Evolutionary conservation across 2,113 vertebrate species (phyloP), one percentile per base, ranked within the genome.

Genomic region (Sprattus sprattus): DNA sequence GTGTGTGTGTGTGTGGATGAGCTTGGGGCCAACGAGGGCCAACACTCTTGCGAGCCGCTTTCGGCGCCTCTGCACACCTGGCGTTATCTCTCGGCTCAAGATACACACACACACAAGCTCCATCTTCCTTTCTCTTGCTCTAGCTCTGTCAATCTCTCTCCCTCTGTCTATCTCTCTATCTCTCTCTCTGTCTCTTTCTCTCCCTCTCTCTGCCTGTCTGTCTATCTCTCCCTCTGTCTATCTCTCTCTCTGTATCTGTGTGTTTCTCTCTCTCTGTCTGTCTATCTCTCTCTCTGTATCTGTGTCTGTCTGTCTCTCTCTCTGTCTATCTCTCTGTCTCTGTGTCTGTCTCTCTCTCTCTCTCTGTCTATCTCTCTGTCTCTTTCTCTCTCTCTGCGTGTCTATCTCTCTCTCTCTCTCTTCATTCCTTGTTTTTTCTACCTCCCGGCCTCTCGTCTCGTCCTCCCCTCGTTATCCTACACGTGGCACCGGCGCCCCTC

Each of bases 401-500:
- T n/a, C n/a, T n/a, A n/a, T n/a, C n/a, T 82, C 52, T 82, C 32
- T 46, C 22, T 81, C 28, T 82, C 47, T 28, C n/a, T 52, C 47
- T 81, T 20, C 52, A 9, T 9, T 16, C 46, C 46, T 57, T 71
- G 15, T n/a, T n/a, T n/a, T 75, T 13, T 39, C 10, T 32, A 39
- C 67, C 39, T 75, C 13, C 67, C 16, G 67, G 10, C 28, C n/a
- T 2, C 52, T 6, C 44, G 45, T 45, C 22, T 16, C 39, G 11
- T 57, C 44, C 46, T 39, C 45, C 25, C 64, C 80, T 85, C 54
- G 45, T 89, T 87, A 84, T 49, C 44, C 81, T 64, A 82, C 85
- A 82, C n/a, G 82, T 15, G 45, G 39, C 82, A 84, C 89, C 46
- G 39, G 50, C 32, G 50, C 84, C 86, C 67, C 82, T 82, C 49